Percentiles rank a stretch among this genome's conserved stretches.
These are phyloP conservation scores for Lutjanus argentimaculatus DNA, from an alignment of 2,797 vertebrate genomes.

Conservation along the genomic window DNA sequence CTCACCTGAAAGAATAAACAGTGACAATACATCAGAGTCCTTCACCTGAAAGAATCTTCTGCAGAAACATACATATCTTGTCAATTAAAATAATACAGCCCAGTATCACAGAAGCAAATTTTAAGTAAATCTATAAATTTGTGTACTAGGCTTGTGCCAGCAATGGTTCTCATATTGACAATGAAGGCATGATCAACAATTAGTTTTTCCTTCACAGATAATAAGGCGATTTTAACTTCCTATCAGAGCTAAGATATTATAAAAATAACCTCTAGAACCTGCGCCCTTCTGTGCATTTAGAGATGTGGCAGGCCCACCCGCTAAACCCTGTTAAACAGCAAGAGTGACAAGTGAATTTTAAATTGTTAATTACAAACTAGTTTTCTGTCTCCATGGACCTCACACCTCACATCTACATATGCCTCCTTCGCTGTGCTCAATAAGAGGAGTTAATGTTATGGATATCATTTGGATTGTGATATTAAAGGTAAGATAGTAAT, in stretches of 20 bases:
- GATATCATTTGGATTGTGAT: neutral
- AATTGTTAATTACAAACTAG: neutral
- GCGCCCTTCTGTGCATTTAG: neutral
- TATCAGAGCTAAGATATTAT: neutral
- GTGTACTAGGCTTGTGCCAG: too few relatives aligned
- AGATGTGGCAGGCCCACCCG: neutral
- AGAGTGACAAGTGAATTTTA: neutral
- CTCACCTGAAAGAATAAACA: slow-evolving; percentile 85
- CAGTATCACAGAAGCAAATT: too few relatives aligned
- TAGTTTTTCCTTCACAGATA: neutral
- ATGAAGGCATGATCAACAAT: too few relatives aligned
- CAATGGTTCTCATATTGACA: too few relatives aligned
- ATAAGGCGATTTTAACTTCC: neutral
- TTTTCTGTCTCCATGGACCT: neutral
- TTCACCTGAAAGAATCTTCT: neutral
- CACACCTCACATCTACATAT: neutral
- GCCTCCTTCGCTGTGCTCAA: neutral
- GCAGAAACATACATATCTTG: neutral
- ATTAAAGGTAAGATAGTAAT: too few relatives aligned
- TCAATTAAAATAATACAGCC: neutral
- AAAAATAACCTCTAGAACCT: neutral
- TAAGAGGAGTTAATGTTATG: neutral
- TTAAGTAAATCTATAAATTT: too few relatives aligned
- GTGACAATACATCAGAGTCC: neutral
- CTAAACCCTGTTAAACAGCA: neutral